phyloP scores from a whole-genome alignment of 2,888 invertebrate genomes.

The Antheraea assamensis region DNA sequence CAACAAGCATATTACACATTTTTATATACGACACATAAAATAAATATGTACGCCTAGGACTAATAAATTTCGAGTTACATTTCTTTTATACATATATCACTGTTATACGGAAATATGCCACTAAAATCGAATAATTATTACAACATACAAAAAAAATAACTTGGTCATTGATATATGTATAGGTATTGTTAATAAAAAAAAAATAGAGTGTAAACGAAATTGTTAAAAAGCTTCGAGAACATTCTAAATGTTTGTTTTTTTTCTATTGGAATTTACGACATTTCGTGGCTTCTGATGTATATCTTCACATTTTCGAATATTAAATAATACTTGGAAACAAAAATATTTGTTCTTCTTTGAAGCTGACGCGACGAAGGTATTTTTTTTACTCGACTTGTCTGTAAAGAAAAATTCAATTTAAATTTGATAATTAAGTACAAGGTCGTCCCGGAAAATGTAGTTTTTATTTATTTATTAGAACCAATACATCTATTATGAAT shows the following conservation, averaged over 20 bases:
- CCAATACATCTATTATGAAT: too few relatives aligned
- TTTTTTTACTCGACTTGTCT: constrained; percentile 74
- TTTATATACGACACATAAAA: constrained; percentile 56
- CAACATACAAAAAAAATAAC: not conserved
- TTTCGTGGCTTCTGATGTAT: not conserved
- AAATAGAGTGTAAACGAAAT: not conserved
- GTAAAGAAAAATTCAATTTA: constrained; percentile 44
- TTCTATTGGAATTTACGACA: not conserved
- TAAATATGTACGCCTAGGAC: constrained; percentile 71
- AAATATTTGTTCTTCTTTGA: constrained; percentile 22
- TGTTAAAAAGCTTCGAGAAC: not conserved
- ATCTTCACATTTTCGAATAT: not conserved
- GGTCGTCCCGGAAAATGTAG: too few relatives aligned
- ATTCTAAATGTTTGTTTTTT: not conserved
- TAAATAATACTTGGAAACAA: constrained; percentile 65
- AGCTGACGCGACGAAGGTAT: constrained; percentile 12
- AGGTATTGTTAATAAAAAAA: not conserved
- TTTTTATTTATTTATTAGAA: too few relatives aligned
- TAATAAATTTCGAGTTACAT: constrained; percentile 67
- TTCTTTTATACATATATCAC: constrained; percentile 54
- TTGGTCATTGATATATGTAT: not conserved
- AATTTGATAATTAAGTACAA: too few relatives aligned
- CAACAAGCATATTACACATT: constrained; percentile 55
- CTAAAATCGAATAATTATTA: not conserved
- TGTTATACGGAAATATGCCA: constrained; percentile 12